Evolutionary conservation across 2,113 vertebrate genomes (phyloP).

Genomic region (Ailuropoda melanoleuca): DNA sequence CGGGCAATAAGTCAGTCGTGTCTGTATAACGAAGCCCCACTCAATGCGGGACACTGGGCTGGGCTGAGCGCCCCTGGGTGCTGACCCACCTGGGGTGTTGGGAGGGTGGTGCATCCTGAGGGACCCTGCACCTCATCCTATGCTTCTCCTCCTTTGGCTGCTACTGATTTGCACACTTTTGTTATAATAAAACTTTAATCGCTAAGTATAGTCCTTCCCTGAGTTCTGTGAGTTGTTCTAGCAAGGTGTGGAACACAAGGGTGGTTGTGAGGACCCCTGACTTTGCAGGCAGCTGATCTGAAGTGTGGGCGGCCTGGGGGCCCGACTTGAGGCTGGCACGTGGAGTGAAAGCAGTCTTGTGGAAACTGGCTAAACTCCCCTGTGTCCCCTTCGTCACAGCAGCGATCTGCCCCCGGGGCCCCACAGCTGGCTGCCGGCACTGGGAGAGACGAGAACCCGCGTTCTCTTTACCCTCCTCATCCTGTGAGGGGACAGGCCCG

Average conservation of each 20-base stretch:
- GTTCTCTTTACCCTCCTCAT: neutral
- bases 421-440: neutral
- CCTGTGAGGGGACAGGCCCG: neutral
- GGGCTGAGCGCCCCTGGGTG: neutral
- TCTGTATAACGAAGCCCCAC: neutral
- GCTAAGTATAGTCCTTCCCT: rapidly evolving
- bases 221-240: neutral
- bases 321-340: neutral
- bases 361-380: neutral
- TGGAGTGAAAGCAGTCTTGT: neutral
- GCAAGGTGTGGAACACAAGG: neutral
- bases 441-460: neutral
- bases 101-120: neutral
- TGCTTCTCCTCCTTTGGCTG: neutral
- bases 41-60: neutral
- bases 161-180: neutral
- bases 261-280: rapidly evolving
- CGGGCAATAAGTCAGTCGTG: rapidly evolving
- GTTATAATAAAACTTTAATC: rapidly evolving
- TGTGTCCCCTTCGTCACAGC: neutral
- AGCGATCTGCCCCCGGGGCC: neutral
- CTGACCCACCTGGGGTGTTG: neutral
- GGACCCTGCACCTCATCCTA: neutral
- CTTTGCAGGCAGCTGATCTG: neutral
- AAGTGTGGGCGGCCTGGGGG: neutral